These are phyloP conservation scores for Apistogramma diplotaenia DNA, from an alignment of 2,113 vertebrate genomes.

Conservation along the genomic window DNA sequence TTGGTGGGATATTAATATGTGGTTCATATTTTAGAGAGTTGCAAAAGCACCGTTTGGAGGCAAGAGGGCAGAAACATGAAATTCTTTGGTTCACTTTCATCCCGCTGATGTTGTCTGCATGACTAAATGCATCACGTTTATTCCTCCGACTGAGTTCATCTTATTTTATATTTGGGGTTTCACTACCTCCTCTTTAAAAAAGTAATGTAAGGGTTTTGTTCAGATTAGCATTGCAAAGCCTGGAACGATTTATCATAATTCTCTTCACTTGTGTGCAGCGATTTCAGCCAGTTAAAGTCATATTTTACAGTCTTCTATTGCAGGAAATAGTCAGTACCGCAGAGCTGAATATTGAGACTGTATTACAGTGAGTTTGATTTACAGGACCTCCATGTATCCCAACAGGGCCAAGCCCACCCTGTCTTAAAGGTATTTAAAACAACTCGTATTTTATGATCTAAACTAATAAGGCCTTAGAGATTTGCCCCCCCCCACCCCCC, in stretches of 20 bases:
- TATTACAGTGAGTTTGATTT: background rate
- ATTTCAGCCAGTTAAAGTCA: background rate
- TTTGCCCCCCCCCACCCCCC: too few species aligned
- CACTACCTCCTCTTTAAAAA: rapidly evolving
- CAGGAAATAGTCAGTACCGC: background rate
- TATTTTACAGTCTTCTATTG: background rate
- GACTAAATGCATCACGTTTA: too few species aligned
- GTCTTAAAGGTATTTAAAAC: background rate
- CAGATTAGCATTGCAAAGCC: background rate
- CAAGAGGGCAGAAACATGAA: too few species aligned
- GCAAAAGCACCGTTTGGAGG: background rate
- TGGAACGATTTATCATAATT: background rate
- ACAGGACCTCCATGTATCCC: background rate
- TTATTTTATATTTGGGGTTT: too few species aligned
- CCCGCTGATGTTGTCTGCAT: too few species aligned
- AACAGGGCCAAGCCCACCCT: background rate
- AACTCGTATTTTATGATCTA: background rate
- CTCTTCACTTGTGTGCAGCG: background rate
- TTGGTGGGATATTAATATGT: background rate
- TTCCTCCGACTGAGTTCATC: too few species aligned
- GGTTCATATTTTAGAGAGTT: background rate
- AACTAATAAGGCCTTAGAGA: background rate
- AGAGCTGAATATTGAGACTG: background rate
- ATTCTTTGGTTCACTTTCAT: too few species aligned
- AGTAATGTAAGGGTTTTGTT: background rate